These are phyloP conservation scores for Coelinius sp. DNA, from an alignment of 2,888 invertebrate species.

Conservation along the genomic window DNA sequence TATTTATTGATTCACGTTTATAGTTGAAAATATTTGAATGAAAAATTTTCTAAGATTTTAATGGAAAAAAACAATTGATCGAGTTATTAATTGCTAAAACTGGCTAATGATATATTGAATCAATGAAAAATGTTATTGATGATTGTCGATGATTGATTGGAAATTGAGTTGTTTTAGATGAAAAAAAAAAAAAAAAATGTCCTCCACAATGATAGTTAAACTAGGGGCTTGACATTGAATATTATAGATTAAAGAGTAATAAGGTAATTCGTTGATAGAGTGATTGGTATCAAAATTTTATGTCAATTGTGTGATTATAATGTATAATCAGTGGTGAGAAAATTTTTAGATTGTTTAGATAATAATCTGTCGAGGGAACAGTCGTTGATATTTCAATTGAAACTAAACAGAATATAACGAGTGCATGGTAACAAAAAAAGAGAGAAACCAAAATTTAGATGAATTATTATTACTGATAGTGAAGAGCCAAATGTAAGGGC, in stretches of 20 bases:
- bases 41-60: conserved; percentile 33
- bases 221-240: conserved; percentile 3
- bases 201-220: conserved; percentile 22
- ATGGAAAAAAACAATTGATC: background rate
- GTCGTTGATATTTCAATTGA: conserved; percentile 1
- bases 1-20: conserved; percentile 31
- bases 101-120: background rate
- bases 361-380: conserved; percentile 17
- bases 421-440: background rate
- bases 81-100: background rate
- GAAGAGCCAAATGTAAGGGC: conserved; percentile 26
- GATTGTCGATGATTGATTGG: conserved; percentile 29
- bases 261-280: conserved; percentile 28
- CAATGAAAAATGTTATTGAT: conserved; percentile 25
- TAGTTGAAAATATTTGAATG: conserved; percentile 10
- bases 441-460: background rate
- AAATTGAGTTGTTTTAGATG: conserved; percentile 14
- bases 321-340: conserved; percentile 20
- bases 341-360: conserved; percentile 24
- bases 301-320: conserved; percentile 32
- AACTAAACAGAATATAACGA: background rate
- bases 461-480: conserved; percentile 5
- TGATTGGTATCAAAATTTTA: conserved; percentile 35
- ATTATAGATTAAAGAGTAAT: conserved; percentile 12
- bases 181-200: no score